phyloP scores from a whole-genome alignment of 2,888 invertebrate species.

The Terebella lapidaria region DNA sequence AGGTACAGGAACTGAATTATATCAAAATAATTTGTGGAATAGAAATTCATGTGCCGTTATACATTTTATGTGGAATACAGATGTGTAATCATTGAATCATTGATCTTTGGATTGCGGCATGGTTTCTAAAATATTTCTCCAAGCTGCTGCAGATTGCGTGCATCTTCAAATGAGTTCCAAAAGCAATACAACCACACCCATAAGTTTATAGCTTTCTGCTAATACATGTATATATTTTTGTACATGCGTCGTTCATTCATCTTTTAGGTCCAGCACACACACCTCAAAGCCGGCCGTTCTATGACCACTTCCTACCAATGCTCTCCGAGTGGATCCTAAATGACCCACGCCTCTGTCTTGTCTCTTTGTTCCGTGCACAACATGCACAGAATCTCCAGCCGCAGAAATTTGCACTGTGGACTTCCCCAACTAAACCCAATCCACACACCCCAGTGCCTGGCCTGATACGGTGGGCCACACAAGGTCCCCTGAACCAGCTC shows the following conservation, averaged over 20 bases:
- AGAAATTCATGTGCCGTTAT: too few species aligned
- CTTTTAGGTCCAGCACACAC: constrained; percentile 2
- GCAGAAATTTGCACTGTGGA: constrained; percentile 20
- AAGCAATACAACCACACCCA: too few species aligned
- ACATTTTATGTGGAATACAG: too few species aligned
- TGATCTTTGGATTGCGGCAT: neutral
- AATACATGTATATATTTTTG: neutral
- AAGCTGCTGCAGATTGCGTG: too few species aligned
- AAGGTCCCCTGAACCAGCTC: constrained; percentile 12
- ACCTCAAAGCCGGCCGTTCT: neutral
- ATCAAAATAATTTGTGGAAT: too few species aligned
- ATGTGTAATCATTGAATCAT: neutral
- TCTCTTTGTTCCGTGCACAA: constrained; percentile 17
- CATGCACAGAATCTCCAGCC: constrained; percentile 6
- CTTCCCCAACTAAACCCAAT: constrained; percentile 26
- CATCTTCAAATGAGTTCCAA: too few species aligned
- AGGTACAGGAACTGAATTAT: too few species aligned
- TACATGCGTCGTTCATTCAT: neutral
- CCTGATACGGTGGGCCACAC: constrained; percentile 21
- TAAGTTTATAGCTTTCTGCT: too few species aligned
- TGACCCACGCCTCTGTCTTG: constrained; percentile 19
- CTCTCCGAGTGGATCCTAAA: constrained; percentile 20
- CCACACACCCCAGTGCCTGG: constrained; percentile 25
- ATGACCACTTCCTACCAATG: constrained; percentile 10
- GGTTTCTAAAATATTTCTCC: too few species aligned